Evolutionary conservation across 2,888 invertebrate species (phyloP).

Genomic region (Melipona bicolor): DNA sequence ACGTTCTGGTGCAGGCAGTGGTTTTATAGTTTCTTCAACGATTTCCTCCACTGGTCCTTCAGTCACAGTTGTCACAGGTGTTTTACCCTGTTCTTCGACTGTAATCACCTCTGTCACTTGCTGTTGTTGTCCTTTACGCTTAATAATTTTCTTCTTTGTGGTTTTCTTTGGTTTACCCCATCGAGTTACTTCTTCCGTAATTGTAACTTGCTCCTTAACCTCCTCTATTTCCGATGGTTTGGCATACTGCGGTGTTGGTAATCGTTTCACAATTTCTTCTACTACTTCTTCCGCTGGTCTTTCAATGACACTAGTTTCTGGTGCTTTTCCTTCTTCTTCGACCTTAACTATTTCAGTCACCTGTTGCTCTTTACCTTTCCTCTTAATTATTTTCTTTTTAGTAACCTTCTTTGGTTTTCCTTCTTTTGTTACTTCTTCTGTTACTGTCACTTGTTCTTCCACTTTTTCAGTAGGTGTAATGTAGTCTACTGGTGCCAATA

Average conservation of each 20-base stretch:
- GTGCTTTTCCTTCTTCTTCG: constrained; percentile 47
- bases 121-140: constrained; percentile 62
- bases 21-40: constrained; percentile 79
- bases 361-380: constrained; percentile 64
- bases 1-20: constrained; percentile 74
- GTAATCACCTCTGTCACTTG: constrained; percentile 72
- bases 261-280: constrained; percentile 15
- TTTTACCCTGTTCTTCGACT: constrained; percentile 74
- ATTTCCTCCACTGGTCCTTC: constrained; percentile 70
- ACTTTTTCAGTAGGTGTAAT: constrained; percentile 82
- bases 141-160: constrained; percentile 64
- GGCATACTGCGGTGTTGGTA: constrained; percentile 27
- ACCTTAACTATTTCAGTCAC: constrained; percentile 76
- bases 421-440: constrained; percentile 71
- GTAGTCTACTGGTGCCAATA: constrained; percentile 76
- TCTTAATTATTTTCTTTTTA: constrained; percentile 63
- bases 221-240: constrained; percentile 81
- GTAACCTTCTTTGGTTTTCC: constrained; percentile 78
- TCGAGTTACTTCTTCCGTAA: constrained; percentile 80
- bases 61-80: constrained; percentile 70
- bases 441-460: constrained; percentile 63
- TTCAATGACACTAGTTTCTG: constrained; percentile 73
- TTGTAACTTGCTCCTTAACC: constrained; percentile 63
- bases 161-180: constrained; percentile 82
- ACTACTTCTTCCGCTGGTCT: constrained; percentile 27